Evolutionary conservation across 1,140 invertebrate species (phyloP).

Genomic region (Amphibalanus amphitrite): DNA sequence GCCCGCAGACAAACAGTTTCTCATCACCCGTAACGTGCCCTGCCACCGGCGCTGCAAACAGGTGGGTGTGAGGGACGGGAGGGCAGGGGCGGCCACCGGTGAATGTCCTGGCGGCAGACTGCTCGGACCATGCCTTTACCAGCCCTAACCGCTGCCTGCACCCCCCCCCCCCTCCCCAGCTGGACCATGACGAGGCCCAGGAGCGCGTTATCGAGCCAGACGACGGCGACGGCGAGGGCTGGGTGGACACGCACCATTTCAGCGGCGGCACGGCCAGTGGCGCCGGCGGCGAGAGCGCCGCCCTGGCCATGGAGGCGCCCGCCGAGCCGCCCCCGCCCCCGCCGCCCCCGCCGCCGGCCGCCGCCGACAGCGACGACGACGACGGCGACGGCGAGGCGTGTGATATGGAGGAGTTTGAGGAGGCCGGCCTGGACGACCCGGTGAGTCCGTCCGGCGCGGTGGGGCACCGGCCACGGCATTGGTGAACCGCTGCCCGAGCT

Average conservation of each 20-base stretch:
- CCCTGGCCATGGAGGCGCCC: neutral
- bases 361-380: conserved; percentile 49
- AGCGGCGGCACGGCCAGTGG: conserved; percentile 32
- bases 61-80: conserved; percentile 50
- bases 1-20: conserved; percentile 89
- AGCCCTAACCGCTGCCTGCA: too few relatives aligned
- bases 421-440: conserved; percentile 77
- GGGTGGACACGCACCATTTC: conserved; percentile 97
- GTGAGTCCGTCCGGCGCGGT: conserved; percentile 35
- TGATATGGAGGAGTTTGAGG: conserved; percentile 97
- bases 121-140: too few relatives aligned
- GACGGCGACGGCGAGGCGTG: conserved; percentile 84
- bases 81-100: neutral
- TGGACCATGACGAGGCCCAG: too few relatives aligned
- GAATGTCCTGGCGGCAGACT: too few relatives aligned
- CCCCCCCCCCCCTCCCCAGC: too few relatives aligned
- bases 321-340: neutral
- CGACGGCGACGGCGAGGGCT: conserved; percentile 68
- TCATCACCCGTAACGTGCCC: conserved; percentile 90
- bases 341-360: conserved; percentile 13
- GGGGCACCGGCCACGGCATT: too few relatives aligned
- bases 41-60: conserved; percentile 85
- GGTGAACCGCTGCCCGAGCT: too few relatives aligned
- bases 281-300: conserved; percentile 5
- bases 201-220: too few relatives aligned